Conservation (phyloP, 2,888 invertebrate genomes). For the Spisula subtruncata region DNA sequence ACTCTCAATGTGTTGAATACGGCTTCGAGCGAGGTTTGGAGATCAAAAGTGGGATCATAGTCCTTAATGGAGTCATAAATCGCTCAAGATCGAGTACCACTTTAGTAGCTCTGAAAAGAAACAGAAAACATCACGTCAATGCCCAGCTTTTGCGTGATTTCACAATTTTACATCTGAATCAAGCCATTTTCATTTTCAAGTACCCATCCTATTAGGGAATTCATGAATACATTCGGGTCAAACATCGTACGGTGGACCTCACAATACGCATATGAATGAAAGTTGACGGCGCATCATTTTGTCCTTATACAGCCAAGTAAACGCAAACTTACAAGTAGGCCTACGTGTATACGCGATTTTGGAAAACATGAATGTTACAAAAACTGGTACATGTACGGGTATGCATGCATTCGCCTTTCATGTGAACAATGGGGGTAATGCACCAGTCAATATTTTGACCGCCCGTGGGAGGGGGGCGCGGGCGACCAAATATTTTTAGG, state of each 20-base stretch:
- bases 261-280: slow-evolving; percentile 17
- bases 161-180: slow-evolving; percentile 58
- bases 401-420: too few species aligned
- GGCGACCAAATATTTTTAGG: too few species aligned
- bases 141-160: slow-evolving; percentile 42
- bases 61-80: slow-evolving; percentile 67
- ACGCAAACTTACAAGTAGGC: too few species aligned
- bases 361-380: too few species aligned
- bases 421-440: too few species aligned
- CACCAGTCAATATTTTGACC: too few species aligned
- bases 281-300: not conserved
- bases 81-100: slow-evolving; percentile 54
- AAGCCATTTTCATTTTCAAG: slow-evolving; percentile 48
- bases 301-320: too few species aligned
- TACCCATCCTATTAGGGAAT: slow-evolving; percentile 28
- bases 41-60: slow-evolving; percentile 58
- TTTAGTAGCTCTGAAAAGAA: slow-evolving; percentile 61
- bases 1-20: slow-evolving; percentile 41
- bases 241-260: slow-evolving; percentile 27
- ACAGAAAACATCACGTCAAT: slow-evolving; percentile 58
- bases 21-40: slow-evolving; percentile 44
- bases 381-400: too few species aligned
- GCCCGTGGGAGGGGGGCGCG: too few species aligned
- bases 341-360: too few species aligned
- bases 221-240: slow-evolving; percentile 29